A percentile compares a stretch with the other conserved stretches of the same genome.
Evolutionary conservation across 2,888 invertebrate species (phyloP).

Genomic region (Anthrax anthrax): DNA sequence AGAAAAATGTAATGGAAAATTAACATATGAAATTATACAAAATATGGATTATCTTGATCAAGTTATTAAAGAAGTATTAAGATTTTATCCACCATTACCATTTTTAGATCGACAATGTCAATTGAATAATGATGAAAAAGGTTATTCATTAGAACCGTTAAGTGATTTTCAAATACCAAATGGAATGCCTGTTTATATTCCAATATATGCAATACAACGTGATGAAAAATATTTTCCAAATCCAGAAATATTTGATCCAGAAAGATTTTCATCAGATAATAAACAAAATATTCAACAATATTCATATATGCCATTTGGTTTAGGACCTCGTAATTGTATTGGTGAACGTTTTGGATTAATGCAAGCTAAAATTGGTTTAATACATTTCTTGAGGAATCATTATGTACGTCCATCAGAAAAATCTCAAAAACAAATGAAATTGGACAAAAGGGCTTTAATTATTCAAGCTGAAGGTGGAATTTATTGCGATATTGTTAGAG

Average conservation of each 20-base stretch:
- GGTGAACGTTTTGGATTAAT: slow-evolving; percentile 29
- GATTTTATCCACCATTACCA: slow-evolving; percentile 31
- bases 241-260: slow-evolving; percentile 29
- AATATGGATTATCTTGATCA: slow-evolving; percentile 26
- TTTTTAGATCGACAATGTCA: slow-evolving; percentile 31
- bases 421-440: slow-evolving; percentile 18
- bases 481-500: slow-evolving; percentile 22
- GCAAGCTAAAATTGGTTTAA: slow-evolving; percentile 26
- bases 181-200: slow-evolving; percentile 29
- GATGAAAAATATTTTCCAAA: slow-evolving; percentile 28
- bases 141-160: slow-evolving; percentile 23
- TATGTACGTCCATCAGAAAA: slow-evolving; percentile 15
- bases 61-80: slow-evolving; percentile 22
- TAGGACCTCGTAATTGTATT: slow-evolving; percentile 29
- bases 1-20: slow-evolving; percentile 11
- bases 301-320: slow-evolving; percentile 28
- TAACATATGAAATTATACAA: slow-evolving; percentile 22
- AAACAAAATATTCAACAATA: slow-evolving; percentile 25
- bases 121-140: slow-evolving; percentile 13
- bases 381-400: slow-evolving; percentile 27
- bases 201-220: slow-evolving; percentile 27
- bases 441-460: slow-evolving; percentile 24
- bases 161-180: slow-evolving; percentile 21
- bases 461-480: slow-evolving; percentile 21
- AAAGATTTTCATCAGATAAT: slow-evolving; percentile 29